Percentiles rank a stretch among this genome's conserved stretches.
Evolutionary conservation across 2,888 invertebrate species (phyloP).

Genomic region (Heliconius hortense): DNA sequence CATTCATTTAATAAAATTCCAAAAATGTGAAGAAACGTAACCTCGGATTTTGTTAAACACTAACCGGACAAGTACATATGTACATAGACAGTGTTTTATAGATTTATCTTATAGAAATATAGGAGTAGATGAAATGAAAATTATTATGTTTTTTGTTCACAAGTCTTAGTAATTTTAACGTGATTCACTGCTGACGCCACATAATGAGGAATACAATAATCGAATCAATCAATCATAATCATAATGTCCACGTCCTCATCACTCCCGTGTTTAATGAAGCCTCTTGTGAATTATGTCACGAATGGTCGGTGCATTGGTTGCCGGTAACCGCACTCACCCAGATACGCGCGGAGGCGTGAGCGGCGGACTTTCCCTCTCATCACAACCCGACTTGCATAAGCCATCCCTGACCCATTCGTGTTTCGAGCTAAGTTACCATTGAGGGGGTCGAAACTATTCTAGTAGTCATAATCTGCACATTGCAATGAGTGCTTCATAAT

Average conservation of each 20-base stretch:
- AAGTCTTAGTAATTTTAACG: slow-evolving; percentile 30
- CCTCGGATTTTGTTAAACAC: neutral
- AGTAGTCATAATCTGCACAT: slow-evolving; percentile 28
- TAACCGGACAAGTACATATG: neutral
- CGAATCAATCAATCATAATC: slow-evolving; percentile 35
- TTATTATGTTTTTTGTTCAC: slow-evolving; percentile 8
- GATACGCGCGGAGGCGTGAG: slow-evolving; percentile 75
- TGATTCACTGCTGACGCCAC: slow-evolving; percentile 51
- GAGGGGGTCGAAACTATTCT: slow-evolving; percentile 39
- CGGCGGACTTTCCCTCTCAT: slow-evolving; percentile 80
- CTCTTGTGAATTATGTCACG: slow-evolving; percentile 76
- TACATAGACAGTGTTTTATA: neutral
- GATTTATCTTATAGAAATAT: neutral
- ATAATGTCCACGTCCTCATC: slow-evolving; percentile 32
- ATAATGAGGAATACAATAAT: slow-evolving; percentile 35
- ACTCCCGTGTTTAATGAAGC: slow-evolving; percentile 70
- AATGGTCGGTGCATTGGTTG: slow-evolving; percentile 76
- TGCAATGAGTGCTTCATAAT: slow-evolving; percentile 14
- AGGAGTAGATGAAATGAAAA: neutral
- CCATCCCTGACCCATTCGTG: slow-evolving; percentile 38
- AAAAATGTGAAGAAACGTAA: neutral
- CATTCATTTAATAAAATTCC: neutral
- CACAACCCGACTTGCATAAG: slow-evolving; percentile 63
- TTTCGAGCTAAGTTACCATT: slow-evolving; percentile 30
- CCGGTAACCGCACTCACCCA: slow-evolving; percentile 78